Evolutionary conservation across 2,888 invertebrate species (phyloP), one percentile per base, ranked within the genome.

Genomic region (Mythimna loreyi): DNA sequence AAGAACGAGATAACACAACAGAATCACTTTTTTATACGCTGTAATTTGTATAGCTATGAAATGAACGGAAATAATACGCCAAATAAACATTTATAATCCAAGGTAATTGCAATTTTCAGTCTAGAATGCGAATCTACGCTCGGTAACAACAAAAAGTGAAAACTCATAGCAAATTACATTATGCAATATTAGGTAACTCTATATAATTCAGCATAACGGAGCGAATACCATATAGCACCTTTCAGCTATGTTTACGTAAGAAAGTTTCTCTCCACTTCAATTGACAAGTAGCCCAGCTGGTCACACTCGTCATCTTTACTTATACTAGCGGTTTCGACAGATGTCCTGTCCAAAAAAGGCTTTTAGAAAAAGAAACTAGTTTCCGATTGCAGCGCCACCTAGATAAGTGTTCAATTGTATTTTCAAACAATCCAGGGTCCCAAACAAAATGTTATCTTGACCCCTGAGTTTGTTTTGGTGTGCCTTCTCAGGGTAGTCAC

Each of bases 61-160:
- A 36, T n/a, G 30, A 45, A 56, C 45, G 23, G 25, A 64, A 64
- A 61, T 40, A 56, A 9, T 40, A 43, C 33, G n/a, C 6, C 56
- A 57, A 30, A 28, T n/a, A 11, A 23, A 47, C n/a, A 56, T 64
- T 3, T 61, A 28, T 49, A 28, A 47, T 59, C 50, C 36, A 59
- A 52, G 1, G 7, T 50, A 40, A 67, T 67, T n/a, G 43, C 56
- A 56, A 45, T 50, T n/a, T 45, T 50, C 13, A 47, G 13, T 33
- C 21, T 3, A 49, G 2, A 72, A 45, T 47, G 25, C 43, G 43
- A 67, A 25, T 50, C 16, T 33, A 50, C 3, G 21, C 11, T n/a
- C 4, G n/a, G 36, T n/a, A n/a, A n/a, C 30, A 52, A 47, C 8
- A 71, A 64, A 59, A 72, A 81, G 57, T 45, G 66, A 72, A 72